Evolutionary conservation across 1,140 invertebrate genomes (phyloP).

Genomic region (Acromyrmex echinatior): DNA sequence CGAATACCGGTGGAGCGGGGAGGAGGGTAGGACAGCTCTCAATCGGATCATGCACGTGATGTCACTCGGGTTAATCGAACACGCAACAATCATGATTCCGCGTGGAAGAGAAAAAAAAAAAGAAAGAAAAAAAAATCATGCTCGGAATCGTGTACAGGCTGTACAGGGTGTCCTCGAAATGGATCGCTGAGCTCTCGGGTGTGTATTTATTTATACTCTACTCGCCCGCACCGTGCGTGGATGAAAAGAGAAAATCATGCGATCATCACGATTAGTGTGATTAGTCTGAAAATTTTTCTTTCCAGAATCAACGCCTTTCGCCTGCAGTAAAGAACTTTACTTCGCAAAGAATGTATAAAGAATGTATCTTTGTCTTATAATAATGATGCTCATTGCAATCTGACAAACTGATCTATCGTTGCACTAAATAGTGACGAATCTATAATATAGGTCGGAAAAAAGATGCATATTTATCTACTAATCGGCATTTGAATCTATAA

Average conservation of each 20-base stretch:
- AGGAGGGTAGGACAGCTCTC: conserved; percentile 24
- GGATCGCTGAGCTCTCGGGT: background rate
- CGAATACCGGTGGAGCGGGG: background rate
- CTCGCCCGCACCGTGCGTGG: background rate
- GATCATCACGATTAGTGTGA: background rate
- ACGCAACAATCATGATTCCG: conserved; percentile 63
- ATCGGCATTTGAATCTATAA: too few species aligned
- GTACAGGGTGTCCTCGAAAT: conserved; percentile 44
- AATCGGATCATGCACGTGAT: conserved; percentile 68
- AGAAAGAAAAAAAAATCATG: conserved; percentile 22
- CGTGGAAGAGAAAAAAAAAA: conserved; percentile 25
- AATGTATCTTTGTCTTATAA: background rate
- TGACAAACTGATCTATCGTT: background rate
- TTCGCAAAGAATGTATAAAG: background rate
- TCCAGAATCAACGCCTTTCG: background rate
- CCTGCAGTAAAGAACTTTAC: too few species aligned
- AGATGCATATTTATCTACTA: background rate
- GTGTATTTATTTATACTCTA: background rate
- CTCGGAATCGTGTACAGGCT: conserved; percentile 38
- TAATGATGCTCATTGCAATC: too few species aligned
- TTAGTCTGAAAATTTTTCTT: background rate
- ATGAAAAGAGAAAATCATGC: background rate
- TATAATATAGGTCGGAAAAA: background rate
- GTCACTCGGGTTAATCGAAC: conserved; percentile 68
- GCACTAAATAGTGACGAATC: background rate